Conservation (phyloP, 2,888 invertebrate species). For the Andrena fulva region DNA sequence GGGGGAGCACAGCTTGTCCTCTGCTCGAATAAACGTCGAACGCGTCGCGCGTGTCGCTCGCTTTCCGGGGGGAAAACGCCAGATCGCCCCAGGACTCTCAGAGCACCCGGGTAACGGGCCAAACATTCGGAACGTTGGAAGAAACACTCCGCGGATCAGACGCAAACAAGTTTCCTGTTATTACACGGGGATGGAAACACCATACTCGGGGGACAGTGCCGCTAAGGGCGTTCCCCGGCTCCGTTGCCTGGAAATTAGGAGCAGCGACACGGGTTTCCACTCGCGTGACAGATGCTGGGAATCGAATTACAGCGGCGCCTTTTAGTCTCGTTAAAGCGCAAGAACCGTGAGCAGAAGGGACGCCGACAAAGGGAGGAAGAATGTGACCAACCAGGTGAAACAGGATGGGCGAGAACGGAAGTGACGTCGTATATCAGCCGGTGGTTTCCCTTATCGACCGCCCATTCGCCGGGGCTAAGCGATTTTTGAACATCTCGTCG, state of each 20-base stretch:
- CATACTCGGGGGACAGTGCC: background rate
- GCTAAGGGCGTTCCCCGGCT: background rate
- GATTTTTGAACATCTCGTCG: slow-evolving; percentile 75
- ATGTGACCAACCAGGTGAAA: background rate
- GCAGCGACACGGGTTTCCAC: background rate
- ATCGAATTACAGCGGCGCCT: slow-evolving; percentile 7
- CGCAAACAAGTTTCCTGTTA: slow-evolving; percentile 20
- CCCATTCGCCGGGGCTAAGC: slow-evolving; percentile 70
- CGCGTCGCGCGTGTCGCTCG: background rate
- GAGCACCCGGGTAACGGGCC: slow-evolving; percentile 9
- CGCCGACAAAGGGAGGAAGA: background rate
- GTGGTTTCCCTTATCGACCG: slow-evolving; percentile 64
- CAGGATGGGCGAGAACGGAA: slow-evolving; percentile 54
- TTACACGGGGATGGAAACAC: slow-evolving; percentile 14
- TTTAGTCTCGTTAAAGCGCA: background rate
- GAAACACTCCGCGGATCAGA: background rate
- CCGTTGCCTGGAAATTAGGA: slow-evolving; percentile 29
- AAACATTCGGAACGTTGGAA: slow-evolving; percentile 12
- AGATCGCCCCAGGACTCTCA: background rate
- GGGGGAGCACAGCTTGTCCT: background rate
- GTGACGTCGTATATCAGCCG: slow-evolving; percentile 63
- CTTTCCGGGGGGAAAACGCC: background rate
- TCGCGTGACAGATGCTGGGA: background rate
- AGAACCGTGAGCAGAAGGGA: background rate
- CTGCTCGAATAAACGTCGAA: background rate